Percentiles rank a stretch among this genome's conserved stretches.
Conservation (phyloP, 92 coral and sea anemone species). For the Actinernus sp. region DNA sequence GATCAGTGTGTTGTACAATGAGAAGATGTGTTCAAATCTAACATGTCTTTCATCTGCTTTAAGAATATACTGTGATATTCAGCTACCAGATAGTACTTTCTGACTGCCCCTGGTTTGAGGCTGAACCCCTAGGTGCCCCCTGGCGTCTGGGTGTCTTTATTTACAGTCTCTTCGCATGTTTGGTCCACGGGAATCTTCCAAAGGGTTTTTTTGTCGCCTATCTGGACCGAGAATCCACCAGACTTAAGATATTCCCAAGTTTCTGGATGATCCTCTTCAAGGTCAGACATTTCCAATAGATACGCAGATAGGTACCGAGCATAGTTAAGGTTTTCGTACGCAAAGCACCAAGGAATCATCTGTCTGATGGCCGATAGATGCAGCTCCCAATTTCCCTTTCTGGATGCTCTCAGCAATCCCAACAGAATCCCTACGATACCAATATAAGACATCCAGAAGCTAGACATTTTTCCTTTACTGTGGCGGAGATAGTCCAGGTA, state of each 20-base stretch:
- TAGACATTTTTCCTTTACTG: conserved; percentile 37
- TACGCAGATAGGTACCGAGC: conserved; percentile 58
- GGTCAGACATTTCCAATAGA: conserved; percentile 22
- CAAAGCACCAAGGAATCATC: conserved; percentile 67
- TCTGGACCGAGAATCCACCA: conserved; percentile 63
- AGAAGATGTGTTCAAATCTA: neutral
- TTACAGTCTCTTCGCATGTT: conserved; percentile 58
- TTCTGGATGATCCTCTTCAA: neutral
- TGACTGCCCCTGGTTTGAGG: conserved; percentile 40
- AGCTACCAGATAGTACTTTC: conserved; percentile 46
- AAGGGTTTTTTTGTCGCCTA: conserved; percentile 30
- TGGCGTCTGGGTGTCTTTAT: conserved; percentile 46
- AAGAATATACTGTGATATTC: conserved; percentile 39
- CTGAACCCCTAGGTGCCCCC: conserved; percentile 64
- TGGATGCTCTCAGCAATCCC: conserved; percentile 54
- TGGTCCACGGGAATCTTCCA: conserved; percentile 44
- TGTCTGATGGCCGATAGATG: conserved; percentile 49
- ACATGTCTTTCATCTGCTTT: conserved; percentile 42
- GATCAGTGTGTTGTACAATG: conserved; percentile 29
- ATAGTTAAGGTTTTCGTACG: conserved; percentile 51
- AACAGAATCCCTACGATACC: conserved; percentile 53
- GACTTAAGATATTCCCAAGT: conserved; percentile 5
- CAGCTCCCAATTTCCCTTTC: conserved; percentile 67
- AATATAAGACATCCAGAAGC: conserved; percentile 65
- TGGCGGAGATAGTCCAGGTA: conserved; percentile 32